phyloP scores from a whole-genome alignment of 1,140 invertebrate species.

The Neodiprion pinetum region DNA sequence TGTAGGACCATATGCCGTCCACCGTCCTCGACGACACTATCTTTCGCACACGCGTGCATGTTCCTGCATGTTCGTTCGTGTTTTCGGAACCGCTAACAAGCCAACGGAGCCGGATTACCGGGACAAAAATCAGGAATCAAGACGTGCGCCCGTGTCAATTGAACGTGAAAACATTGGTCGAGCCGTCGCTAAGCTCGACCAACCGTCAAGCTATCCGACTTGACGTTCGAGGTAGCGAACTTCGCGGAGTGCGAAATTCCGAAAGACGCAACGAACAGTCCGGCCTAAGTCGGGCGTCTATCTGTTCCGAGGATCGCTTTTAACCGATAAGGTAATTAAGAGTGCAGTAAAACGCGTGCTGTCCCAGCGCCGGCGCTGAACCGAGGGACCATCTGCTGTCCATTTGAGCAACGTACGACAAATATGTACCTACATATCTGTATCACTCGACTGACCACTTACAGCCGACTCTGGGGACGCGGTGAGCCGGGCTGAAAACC shows the following conservation, averaged over 20 bases:
- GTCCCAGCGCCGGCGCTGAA: not conserved
- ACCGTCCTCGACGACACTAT: not conserved
- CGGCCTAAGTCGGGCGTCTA: not conserved
- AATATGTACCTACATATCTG: conserved; percentile 7
- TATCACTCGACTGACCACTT: conserved; percentile 2
- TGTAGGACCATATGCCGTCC: not conserved
- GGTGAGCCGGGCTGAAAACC: not conserved
- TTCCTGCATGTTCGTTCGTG: too few relatives aligned
- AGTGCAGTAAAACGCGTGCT: conserved; percentile 3
- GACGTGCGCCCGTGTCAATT: too few relatives aligned
- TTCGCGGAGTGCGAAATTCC: too few relatives aligned
- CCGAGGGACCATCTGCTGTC: not conserved
- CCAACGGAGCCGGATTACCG: too few relatives aligned
- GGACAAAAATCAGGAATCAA: too few relatives aligned
- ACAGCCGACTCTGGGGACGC: not conserved
- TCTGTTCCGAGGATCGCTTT: not conserved
- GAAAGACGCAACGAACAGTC: too few relatives aligned
- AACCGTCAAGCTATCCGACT: too few relatives aligned
- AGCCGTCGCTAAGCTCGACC: too few relatives aligned
- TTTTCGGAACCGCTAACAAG: too few relatives aligned
- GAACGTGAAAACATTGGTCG: too few relatives aligned
- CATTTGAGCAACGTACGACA: conserved; percentile 1
- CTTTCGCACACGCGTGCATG: not conserved
- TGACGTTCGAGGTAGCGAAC: too few relatives aligned
- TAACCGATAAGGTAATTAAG: conserved; percentile 2